A percentile compares a stretch with the other conserved stretches of the same genome.
These are phyloP conservation scores for Brachystomella parvula DNA, from an alignment of 1,140 invertebrate species.

Conservation along the genomic window DNA sequence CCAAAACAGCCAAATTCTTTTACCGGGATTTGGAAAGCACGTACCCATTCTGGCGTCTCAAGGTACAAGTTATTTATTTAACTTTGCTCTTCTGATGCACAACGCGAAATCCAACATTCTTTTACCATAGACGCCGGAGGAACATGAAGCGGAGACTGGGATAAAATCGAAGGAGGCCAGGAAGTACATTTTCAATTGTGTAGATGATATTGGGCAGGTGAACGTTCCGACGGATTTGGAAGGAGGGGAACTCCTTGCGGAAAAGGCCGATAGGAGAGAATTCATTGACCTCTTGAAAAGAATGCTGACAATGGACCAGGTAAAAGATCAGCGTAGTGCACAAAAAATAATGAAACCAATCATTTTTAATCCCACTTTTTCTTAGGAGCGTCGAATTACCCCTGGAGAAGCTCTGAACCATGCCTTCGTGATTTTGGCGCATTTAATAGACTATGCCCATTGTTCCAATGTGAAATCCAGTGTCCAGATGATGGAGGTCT, in stretches of 20 bases:
- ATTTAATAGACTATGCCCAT: constrained; percentile 91
- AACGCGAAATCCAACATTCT: neutral
- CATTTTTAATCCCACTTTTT: neutral
- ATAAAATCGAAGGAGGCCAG: constrained; percentile 98
- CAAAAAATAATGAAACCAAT: neutral
- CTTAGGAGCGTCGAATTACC: constrained; percentile 79
- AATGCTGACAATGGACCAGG: constrained; percentile 96
- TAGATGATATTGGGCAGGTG: constrained; percentile 97
- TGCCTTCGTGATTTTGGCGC: constrained; percentile 83
- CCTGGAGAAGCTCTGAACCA: constrained; percentile 93
- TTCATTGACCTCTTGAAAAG: constrained; percentile 94
- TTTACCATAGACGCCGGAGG: constrained; percentile 73
- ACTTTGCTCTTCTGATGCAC: neutral
- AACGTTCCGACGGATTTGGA: constrained; percentile 95
- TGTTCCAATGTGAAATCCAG: constrained; percentile 92
- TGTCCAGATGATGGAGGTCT: constrained; percentile 92
- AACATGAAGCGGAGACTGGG: constrained; percentile 94
- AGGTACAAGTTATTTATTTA: constrained; percentile 46
- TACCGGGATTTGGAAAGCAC: constrained; percentile 92
- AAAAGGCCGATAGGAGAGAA: constrained; percentile 90
- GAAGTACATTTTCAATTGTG: constrained; percentile 99
- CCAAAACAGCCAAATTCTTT: constrained; percentile 98
- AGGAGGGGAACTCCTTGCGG: constrained; percentile 85
- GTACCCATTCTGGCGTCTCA: constrained; percentile 95
- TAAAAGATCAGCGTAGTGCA: constrained; percentile 41